Conservation (phyloP, 2,113 vertebrate species). For the Mesoclemmys tuberculata region DNA sequence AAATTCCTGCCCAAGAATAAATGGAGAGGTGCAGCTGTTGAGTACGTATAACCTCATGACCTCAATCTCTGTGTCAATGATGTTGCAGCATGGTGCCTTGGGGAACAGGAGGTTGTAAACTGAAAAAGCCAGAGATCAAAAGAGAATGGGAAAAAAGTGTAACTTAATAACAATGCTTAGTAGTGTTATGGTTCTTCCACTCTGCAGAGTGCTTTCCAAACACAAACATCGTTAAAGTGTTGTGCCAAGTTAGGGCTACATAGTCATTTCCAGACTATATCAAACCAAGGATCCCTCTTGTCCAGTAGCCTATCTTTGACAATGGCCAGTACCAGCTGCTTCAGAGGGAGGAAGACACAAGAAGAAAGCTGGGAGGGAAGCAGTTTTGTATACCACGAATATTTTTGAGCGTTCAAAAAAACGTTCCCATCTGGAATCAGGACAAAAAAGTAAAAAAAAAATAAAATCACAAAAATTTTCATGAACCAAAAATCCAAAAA, state of each 20-base stretch:
- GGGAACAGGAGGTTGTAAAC: neutral
- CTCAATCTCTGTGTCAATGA: neutral
- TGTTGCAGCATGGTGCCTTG: neutral
- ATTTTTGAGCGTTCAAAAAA: neutral
- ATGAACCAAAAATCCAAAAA: neutral
- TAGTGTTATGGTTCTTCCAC: neutral
- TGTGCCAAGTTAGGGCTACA: neutral
- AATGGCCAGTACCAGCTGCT: neutral
- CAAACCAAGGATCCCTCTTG: neutral
- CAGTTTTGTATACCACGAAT: neutral
- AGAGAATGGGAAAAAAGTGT: neutral
- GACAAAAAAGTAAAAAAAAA: too few relatives aligned
- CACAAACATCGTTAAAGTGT: neutral
- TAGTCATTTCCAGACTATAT: neutral
- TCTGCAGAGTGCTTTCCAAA: accelerated
- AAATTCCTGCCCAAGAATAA: constrained; percentile 63
- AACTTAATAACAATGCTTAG: neutral
- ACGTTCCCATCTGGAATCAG: neutral
- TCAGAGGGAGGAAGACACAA: neutral
- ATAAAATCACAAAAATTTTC: neutral
- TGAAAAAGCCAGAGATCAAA: neutral
- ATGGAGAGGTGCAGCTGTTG: constrained; percentile 27
- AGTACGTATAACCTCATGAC: neutral
- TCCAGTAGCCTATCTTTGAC: neutral
- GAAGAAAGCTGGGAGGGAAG: neutral